These are phyloP conservation scores for Digitonthophagus gazella DNA, from an alignment of 2,888 invertebrate genomes.

Conservation along the genomic window DNA sequence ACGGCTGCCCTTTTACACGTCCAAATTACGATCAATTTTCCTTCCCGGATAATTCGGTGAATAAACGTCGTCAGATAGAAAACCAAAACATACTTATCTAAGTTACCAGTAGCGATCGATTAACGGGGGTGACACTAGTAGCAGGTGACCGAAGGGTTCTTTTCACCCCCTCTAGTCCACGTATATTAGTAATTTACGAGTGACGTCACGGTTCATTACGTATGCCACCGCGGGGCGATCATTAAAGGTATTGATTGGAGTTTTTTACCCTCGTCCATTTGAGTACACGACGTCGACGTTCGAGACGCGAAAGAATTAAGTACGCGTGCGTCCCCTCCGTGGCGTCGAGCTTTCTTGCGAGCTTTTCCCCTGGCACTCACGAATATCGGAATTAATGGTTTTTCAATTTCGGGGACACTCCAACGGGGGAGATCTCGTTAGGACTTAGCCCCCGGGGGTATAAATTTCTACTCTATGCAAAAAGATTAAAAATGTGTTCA, in stretches of 20 bases:
- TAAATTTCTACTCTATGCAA: conserved; percentile 17
- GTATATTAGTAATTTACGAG: conserved; percentile 42
- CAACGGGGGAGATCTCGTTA: conserved; percentile 37
- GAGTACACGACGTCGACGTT: conserved; percentile 23
- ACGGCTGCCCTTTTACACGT: not conserved
- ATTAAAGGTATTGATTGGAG: conserved; percentile 52
- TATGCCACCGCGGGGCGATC: conserved; percentile 51
- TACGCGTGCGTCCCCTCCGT: conserved; percentile 40
- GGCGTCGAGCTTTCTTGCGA: conserved; percentile 15
- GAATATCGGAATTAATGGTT: conserved; percentile 48
- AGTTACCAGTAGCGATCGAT: too few species aligned
- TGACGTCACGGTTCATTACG: conserved; percentile 51
- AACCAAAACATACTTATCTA: not conserved
- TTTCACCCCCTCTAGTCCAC: conserved; percentile 17
- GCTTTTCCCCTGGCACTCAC: conserved; percentile 37
- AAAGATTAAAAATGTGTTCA: conserved; percentile 6
- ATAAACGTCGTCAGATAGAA: too few species aligned
- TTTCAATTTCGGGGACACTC: conserved; percentile 49
- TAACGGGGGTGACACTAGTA: too few species aligned
- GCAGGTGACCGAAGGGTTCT: not conserved
- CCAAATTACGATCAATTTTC: not conserved
- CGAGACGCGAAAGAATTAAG: conserved; percentile 35
- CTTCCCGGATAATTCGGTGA: too few species aligned
- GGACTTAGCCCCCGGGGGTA: conserved; percentile 12
- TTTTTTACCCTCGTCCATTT: conserved; percentile 43